phyloP scores from a whole-genome alignment of 2,888 invertebrate genomes.

The Brenthis daphne region DNA sequence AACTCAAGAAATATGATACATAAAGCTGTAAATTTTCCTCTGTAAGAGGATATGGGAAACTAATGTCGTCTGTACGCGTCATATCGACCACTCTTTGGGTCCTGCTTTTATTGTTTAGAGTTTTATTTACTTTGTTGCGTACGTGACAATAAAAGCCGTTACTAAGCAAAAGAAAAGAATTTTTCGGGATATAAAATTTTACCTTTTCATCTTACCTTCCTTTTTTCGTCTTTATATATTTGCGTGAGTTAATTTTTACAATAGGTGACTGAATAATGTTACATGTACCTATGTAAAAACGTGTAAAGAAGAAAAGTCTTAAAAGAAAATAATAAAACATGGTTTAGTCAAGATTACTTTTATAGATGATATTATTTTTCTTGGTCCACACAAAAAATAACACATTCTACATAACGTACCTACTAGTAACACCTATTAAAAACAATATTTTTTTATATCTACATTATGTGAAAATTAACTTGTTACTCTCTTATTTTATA shows the following conservation, averaged over 20 bases:
- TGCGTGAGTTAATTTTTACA: neutral
- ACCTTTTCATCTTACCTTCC: constrained; percentile 5
- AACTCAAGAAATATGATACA: constrained; percentile 17
- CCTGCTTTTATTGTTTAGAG: constrained; percentile 22
- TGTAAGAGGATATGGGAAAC: constrained; percentile 6
- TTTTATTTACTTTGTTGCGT: constrained; percentile 26
- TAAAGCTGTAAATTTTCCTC: constrained; percentile 15
- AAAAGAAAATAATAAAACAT: too few relatives aligned
- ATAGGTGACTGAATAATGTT: neutral
- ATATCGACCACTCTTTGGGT: constrained; percentile 18
- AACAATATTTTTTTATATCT: too few relatives aligned
- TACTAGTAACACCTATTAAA: too few relatives aligned
- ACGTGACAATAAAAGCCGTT: constrained; percentile 13
- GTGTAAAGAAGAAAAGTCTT: neutral
- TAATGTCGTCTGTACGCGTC: constrained; percentile 14
- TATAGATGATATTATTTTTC: too few relatives aligned
- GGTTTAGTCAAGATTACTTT: too few relatives aligned
- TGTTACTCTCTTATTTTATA: too few relatives aligned
- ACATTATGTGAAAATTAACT: too few relatives aligned
- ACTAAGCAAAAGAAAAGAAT: constrained; percentile 1
- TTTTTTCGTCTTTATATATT: neutral
- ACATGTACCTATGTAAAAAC: neutral
- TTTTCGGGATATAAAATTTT: constrained; percentile 10
- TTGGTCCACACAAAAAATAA: too few relatives aligned
- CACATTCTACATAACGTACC: too few relatives aligned